Evolutionary conservation across 2,888 invertebrate species (phyloP).

Genomic region (Thyatira batis): DNA sequence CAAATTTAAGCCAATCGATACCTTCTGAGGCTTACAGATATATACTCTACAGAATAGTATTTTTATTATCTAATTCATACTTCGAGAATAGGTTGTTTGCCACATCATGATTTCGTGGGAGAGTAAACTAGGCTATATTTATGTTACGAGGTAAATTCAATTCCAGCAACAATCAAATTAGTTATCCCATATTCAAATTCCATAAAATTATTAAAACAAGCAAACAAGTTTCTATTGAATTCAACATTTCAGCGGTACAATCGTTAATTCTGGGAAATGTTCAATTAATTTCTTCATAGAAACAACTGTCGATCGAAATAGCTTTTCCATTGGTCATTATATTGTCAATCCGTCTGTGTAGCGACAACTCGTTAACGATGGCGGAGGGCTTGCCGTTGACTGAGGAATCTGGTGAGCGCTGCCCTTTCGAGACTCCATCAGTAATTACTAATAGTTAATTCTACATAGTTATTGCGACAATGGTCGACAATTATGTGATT

Average conservation of each 20-base stretch:
- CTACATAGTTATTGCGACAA: not conserved
- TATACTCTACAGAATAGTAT: too few relatives aligned
- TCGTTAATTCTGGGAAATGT: conserved; percentile 14
- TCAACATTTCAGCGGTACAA: not conserved
- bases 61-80: too few relatives aligned
- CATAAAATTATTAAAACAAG: too few relatives aligned
- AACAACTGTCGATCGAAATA: conserved; percentile 9
- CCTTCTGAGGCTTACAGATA: too few relatives aligned
- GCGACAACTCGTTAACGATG: conserved; percentile 35
- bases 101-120: too few relatives aligned
- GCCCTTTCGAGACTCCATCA: not conserved
- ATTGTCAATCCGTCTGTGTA: conserved; percentile 27
- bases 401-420: not conserved
- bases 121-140: too few relatives aligned
- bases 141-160: too few relatives aligned
- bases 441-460: not conserved
- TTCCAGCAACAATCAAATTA: too few relatives aligned
- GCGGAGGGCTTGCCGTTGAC: conserved; percentile 16
- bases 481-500: not conserved
- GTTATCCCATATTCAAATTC: too few relatives aligned
- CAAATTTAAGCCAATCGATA: too few relatives aligned
- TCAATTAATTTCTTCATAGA: conserved; percentile 15
- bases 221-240: not conserved
- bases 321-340: conserved; percentile 28
- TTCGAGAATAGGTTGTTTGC: too few relatives aligned